phyloP scores from a whole-genome alignment of 2,888 invertebrate species.

The Octonoba sinensis region DNA sequence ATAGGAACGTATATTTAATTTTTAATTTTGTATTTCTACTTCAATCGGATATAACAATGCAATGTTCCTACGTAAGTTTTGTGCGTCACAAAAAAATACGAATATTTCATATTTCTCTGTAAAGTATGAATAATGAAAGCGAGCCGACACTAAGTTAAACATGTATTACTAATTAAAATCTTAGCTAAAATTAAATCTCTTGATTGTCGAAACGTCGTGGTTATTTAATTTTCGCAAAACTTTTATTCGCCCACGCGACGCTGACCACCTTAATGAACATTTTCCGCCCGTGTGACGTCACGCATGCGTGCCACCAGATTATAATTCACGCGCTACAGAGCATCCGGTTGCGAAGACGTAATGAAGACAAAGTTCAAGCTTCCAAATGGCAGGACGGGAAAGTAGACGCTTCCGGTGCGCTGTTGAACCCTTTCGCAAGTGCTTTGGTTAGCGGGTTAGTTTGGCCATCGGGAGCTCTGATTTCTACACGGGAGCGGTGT shows the following conservation, averaged over 20 bases:
- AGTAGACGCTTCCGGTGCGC: slow-evolving; percentile 30
- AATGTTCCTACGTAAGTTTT: no score
- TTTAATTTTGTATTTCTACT: no score
- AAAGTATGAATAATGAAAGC: no score
- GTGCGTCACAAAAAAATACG: no score
- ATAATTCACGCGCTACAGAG: slow-evolving; percentile 40
- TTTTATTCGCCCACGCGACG: slow-evolving; percentile 1
- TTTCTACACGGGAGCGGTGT: slow-evolving; percentile 11
- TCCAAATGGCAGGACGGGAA: slow-evolving; percentile 15
- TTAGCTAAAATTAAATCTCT: slow-evolving; percentile 39
- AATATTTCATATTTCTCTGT: no score
- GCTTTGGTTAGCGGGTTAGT: slow-evolving; percentile 23
- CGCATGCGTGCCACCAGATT: slow-evolving; percentile 40
- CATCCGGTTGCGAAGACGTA: slow-evolving; percentile 36
- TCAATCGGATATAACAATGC: no score
- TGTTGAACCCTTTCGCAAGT: slow-evolving; percentile 18
- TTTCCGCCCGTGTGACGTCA: slow-evolving; percentile 45
- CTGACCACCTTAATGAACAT: slow-evolving; percentile 43
- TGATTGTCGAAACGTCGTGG: slow-evolving; percentile 15
- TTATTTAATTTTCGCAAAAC: slow-evolving; percentile 43
- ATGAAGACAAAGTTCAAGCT: slow-evolving; percentile 49
- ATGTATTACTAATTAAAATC: neutral
- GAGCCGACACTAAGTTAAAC: slow-evolving; percentile 1
- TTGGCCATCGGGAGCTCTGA: slow-evolving; percentile 4
- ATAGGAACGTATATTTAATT: no score